A percentile compares a stretch with the other conserved stretches of the same genome.
Evolutionary conservation across 2,113 vertebrate species (phyloP).

Genomic region (Ia io): DNA sequence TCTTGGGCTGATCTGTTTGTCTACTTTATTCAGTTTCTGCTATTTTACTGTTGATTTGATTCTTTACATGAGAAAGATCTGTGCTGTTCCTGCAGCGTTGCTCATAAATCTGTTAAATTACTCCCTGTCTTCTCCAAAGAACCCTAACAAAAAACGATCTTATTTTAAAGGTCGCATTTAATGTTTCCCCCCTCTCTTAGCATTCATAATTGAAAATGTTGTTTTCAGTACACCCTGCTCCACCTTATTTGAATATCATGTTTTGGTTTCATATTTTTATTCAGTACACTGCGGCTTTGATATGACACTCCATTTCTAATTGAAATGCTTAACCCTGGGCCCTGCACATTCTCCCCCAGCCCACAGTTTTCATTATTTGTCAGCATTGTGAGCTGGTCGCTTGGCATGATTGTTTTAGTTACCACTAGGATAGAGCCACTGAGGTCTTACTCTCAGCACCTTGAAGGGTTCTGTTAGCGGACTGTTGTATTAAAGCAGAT

Average conservation of each 20-base stretch:
- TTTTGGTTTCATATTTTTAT: constrained; percentile 36
- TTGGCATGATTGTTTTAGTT: background rate
- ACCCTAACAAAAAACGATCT: background rate
- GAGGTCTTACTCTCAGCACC: background rate
- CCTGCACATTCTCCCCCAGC: background rate
- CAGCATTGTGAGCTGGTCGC: background rate
- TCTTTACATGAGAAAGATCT: background rate
- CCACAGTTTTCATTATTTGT: background rate
- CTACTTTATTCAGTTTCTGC: background rate
- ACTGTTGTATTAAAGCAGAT: background rate
- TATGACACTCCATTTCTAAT: background rate
- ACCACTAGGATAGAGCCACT: background rate
- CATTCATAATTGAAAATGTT: background rate
- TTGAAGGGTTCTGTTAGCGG: background rate
- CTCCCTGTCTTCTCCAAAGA: background rate
- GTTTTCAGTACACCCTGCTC: background rate
- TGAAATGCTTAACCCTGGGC: background rate
- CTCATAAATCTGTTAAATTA: background rate
- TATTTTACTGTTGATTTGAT: background rate
- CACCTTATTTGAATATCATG: background rate
- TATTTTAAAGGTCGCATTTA: background rate
- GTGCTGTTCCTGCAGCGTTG: background rate
- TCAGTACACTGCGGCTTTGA: background rate
- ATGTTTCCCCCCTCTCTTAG: background rate
- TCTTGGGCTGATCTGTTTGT: background rate